Percentiles rank a stretch among this genome's conserved stretches.
Evolutionary conservation across 2,113 vertebrate genomes (phyloP).

Genomic region (Peucedramus taeniatus): DNA sequence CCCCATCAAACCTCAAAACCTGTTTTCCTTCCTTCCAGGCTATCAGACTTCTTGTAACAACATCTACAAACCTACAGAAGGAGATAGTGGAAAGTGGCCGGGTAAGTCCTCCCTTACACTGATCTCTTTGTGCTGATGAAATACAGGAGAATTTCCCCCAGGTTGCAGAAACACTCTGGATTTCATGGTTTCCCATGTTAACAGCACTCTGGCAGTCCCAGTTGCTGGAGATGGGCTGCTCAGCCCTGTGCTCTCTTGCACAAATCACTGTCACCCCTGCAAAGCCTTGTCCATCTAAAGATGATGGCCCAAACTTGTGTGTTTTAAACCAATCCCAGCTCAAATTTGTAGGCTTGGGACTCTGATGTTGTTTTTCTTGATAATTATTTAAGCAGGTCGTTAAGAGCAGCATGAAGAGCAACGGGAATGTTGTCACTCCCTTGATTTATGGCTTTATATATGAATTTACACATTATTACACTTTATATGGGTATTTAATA

Average conservation of each 20-base stretch:
- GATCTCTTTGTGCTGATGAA: neutral
- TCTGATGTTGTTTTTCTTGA: neutral
- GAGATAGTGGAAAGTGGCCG: conserved; percentile 93
- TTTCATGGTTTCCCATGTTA: neutral
- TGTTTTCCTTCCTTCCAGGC: conserved; percentile 71
- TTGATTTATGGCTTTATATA: neutral
- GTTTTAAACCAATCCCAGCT: neutral
- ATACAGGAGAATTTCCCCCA: neutral
- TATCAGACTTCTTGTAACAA: conserved; percentile 85
- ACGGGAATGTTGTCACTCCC: neutral
- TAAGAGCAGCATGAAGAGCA: neutral
- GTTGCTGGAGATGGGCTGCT: neutral
- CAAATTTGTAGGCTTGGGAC: neutral
- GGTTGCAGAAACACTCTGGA: neutral
- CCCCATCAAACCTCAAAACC: neutral
- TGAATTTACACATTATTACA: neutral
- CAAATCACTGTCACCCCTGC: neutral
- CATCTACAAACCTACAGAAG: conserved; percentile 92
- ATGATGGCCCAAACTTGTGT: neutral
- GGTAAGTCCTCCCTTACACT: conserved; percentile 68
- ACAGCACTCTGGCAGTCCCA: neutral
- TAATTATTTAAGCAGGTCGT: neutral
- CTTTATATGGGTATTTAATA: neutral
- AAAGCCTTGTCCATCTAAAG: neutral
- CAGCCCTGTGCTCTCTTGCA: neutral